Evolutionary conservation across 2,888 invertebrate genomes (phyloP).

Genomic region (Dryobotodes eremita): DNA sequence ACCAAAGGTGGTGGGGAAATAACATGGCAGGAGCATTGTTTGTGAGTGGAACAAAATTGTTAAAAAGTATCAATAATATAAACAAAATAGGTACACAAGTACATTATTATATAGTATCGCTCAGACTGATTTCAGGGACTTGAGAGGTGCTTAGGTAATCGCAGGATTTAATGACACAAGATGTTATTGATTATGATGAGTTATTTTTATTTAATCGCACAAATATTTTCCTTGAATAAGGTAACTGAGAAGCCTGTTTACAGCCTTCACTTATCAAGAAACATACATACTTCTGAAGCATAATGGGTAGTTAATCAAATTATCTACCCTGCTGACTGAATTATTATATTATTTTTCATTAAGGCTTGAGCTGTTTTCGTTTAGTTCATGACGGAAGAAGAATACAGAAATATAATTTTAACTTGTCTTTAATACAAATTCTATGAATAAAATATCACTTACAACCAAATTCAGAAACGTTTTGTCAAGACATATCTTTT

Average conservation of each 20-base stretch:
- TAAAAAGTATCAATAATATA: too few relatives aligned
- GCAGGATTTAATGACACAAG: background rate
- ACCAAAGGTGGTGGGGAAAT: too few relatives aligned
- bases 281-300: background rate
- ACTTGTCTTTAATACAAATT: slow-evolving; percentile 1
- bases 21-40: too few relatives aligned
- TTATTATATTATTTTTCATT: background rate
- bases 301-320: background rate
- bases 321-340: background rate
- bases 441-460: slow-evolving; percentile 38
- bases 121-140: background rate
- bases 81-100: too few relatives aligned
- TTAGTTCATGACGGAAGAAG: background rate
- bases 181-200: background rate
- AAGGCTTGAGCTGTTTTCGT: background rate
- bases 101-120: too few relatives aligned
- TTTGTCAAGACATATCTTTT: slow-evolving; percentile 42
- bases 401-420: slow-evolving; percentile 3
- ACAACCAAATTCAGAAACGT: slow-evolving; percentile 27
- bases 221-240: background rate
- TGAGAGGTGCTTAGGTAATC: background rate
- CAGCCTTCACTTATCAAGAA: background rate
- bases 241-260: background rate
- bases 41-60: too few relatives aligned
- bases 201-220: background rate